Conservation (phyloP, 92 coral and sea anemone genomes). For the Actinostola sp. region DNA sequence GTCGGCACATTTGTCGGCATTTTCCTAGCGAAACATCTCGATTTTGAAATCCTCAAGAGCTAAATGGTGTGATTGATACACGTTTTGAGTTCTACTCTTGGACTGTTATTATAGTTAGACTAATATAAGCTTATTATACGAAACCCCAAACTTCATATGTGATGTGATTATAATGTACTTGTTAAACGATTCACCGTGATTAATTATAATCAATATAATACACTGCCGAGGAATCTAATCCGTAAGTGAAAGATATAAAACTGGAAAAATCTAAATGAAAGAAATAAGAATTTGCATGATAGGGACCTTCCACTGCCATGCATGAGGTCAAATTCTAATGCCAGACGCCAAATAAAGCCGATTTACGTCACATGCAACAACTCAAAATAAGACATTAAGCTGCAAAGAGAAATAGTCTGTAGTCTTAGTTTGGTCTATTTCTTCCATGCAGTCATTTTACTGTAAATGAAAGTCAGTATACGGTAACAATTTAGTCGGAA, state of each 20-base stretch:
- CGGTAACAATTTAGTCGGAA: no score
- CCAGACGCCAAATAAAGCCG: neutral
- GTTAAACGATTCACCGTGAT: slow-evolving; percentile 8
- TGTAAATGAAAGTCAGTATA: no score
- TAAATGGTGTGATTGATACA: neutral
- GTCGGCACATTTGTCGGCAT: neutral
- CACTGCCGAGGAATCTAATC: neutral
- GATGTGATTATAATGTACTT: slow-evolving; percentile 24
- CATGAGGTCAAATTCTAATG: neutral
- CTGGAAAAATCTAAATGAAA: neutral
- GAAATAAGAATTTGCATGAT: no score
- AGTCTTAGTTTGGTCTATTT: no score
- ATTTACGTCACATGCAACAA: slow-evolving; percentile 4
- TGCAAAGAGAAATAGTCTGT: neutral
- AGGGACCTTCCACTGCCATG: no score
- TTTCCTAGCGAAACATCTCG: neutral
- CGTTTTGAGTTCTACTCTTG: neutral
- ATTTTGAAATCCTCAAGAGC: neutral
- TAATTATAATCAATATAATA: neutral
- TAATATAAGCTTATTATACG: neutral
- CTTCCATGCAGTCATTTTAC: no score
- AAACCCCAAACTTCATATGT: neutral
- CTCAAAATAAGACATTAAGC: neutral
- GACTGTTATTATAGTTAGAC: slow-evolving; percentile 2
- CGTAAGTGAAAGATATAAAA: neutral